These are phyloP conservation scores for Napeogenes sylphis DNA, from an alignment of 2,888 invertebrate species.

Conservation along the genomic window DNA sequence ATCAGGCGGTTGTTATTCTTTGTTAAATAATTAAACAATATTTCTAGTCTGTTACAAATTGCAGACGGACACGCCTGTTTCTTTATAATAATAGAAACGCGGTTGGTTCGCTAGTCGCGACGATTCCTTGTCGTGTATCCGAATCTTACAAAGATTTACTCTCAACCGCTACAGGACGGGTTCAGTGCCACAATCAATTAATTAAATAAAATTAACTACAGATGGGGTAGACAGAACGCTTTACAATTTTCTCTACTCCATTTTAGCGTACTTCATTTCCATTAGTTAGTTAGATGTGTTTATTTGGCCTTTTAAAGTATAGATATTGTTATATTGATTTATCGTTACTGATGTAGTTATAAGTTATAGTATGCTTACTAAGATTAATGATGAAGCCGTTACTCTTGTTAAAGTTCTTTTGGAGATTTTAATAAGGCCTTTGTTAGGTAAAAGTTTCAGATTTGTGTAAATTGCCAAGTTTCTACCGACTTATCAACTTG, in stretches of 20 bases:
- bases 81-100: constrained; percentile 5
- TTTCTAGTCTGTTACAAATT: neutral
- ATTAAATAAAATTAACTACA: constrained; percentile 53
- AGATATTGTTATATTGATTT: constrained; percentile 8
- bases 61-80: constrained; percentile 7
- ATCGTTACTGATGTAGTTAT: constrained; percentile 21
- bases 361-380: constrained; percentile 39
- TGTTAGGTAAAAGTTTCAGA: constrained; percentile 55
- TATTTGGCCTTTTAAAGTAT: constrained; percentile 12
- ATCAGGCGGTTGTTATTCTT: no score
- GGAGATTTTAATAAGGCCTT: constrained; percentile 67
- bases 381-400: constrained; percentile 68
- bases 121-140: constrained; percentile 6
- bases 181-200: constrained; percentile 61
- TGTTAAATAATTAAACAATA: neutral
- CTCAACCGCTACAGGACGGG: constrained; percentile 48
- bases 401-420: constrained; percentile 65
- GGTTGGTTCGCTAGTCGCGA: constrained; percentile 5
- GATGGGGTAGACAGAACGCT: constrained; percentile 39
- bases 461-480: constrained; percentile 64
- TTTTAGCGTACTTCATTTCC: constrained; percentile 27
- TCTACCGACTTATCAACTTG: constrained; percentile 26
- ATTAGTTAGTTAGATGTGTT: constrained; percentile 21
- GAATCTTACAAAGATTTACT: constrained; percentile 64
- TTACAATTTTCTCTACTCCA: constrained; percentile 41